phyloP scores from a whole-genome alignment of 2,888 invertebrate species.

The Platynereis dumerilii region DNA sequence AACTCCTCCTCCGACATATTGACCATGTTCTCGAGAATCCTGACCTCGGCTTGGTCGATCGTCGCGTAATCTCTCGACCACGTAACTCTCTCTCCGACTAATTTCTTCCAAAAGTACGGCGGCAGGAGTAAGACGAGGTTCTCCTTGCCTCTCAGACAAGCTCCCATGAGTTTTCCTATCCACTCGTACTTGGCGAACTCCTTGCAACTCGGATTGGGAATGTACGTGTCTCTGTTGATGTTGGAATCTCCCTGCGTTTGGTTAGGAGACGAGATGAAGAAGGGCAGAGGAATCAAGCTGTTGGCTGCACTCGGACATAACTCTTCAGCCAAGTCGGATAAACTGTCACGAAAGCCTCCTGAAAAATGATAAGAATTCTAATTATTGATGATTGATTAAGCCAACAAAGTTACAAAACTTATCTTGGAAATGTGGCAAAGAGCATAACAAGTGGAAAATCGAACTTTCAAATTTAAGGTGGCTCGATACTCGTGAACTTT shows the following conservation, averaged over 20 bases:
- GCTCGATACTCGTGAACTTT: no score
- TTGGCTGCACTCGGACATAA: constrained; percentile 57
- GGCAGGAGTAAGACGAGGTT: constrained; percentile 59
- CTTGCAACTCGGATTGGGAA: constrained; percentile 56
- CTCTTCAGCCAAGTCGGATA: constrained; percentile 62
- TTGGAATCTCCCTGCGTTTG: constrained; percentile 56
- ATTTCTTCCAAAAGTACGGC: constrained; percentile 60
- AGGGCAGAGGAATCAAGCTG: constrained; percentile 54
- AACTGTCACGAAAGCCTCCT: constrained; percentile 62
- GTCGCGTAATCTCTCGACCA: constrained; percentile 58
- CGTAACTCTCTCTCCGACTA: constrained; percentile 54
- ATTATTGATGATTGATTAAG: no score
- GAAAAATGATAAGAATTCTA: no score
- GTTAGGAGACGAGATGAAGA: constrained; percentile 60
- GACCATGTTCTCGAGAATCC: constrained; percentile 4
- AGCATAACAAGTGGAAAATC: no score
- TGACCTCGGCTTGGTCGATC: constrained; percentile 60
- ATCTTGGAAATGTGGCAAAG: no score
- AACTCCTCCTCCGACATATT: constrained; percentile 50
- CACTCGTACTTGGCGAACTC: constrained; percentile 58
- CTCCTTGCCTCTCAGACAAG: constrained; percentile 61
- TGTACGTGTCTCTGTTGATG: constrained; percentile 56
- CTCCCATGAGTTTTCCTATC: constrained; percentile 63
- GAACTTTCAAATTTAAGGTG: no score
- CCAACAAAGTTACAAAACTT: no score